Conservation (phyloP, 2,797 vertebrate species). For the Eleutherodactylus coqui region DNA sequence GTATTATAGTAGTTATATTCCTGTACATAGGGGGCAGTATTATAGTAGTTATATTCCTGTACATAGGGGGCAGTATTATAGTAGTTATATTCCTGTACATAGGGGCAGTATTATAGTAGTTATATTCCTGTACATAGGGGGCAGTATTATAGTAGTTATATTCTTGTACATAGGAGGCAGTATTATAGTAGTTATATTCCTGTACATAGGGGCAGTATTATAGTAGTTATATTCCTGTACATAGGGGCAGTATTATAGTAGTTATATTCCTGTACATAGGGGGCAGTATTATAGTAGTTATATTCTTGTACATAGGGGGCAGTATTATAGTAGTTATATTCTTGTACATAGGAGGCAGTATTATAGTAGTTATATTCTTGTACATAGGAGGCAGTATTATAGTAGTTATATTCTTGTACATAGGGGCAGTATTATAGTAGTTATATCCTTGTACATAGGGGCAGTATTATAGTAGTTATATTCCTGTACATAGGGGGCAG, state of each 20-base stretch:
- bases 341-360: background rate
- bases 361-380: constrained; percentile 12
- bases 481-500: background rate
- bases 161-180: constrained; percentile 4
- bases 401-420: constrained; percentile 2
- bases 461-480: background rate
- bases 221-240: constrained; percentile 4
- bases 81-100: background rate
- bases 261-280: constrained; percentile 2
- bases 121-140: background rate
- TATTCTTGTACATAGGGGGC: background rate
- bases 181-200: constrained; percentile 26
- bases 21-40: too few relatives aligned
- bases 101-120: background rate
- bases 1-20: constrained; percentile 26
- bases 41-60: too few relatives aligned
- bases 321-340: too few relatives aligned
- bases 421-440: constrained; percentile 5
- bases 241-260: constrained; percentile 5
- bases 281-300: background rate
- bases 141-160: too few relatives aligned
- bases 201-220: background rate
- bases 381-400: constrained; percentile 4
- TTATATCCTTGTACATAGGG: background rate
- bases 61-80: constrained; percentile 8